Percentiles rank a stretch among this genome's conserved stretches.
Conservation (phyloP, 1,140 invertebrate species). For the Neodiprion pinetum region DNA sequence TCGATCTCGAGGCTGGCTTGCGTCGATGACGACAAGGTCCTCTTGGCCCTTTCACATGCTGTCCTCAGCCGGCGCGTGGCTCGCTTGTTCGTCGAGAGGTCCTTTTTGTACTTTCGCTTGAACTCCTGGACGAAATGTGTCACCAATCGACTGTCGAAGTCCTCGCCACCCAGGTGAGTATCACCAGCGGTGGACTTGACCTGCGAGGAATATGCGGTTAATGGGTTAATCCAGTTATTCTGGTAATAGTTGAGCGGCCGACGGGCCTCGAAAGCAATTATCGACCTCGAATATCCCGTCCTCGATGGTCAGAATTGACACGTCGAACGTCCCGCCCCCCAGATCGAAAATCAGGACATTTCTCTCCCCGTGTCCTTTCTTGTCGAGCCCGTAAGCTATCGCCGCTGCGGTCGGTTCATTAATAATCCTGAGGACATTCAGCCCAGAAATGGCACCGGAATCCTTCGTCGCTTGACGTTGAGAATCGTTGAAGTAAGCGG, state of each 20-base stretch:
- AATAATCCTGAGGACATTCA: constrained; percentile 82
- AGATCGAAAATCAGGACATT: constrained; percentile 59
- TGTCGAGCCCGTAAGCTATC: constrained; percentile 71
- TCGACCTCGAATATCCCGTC: constrained; percentile 69
- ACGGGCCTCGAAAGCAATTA: neutral
- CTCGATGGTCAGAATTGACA: constrained; percentile 77
- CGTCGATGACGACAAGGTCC: constrained; percentile 77
- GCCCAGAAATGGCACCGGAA: constrained; percentile 66
- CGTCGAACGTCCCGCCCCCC: constrained; percentile 62
- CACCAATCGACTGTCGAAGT: constrained; percentile 79
- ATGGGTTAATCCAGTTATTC: neutral
- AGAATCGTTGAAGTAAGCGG: constrained; percentile 77
- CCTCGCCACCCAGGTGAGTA: constrained; percentile 83
- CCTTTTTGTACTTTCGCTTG: constrained; percentile 75
- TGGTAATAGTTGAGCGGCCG: neutral
- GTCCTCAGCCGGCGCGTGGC: constrained; percentile 76
- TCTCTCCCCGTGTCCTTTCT: constrained; percentile 60
- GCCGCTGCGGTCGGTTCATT: constrained; percentile 77
- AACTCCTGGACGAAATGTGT: constrained; percentile 75
- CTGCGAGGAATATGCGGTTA: constrained; percentile 66
- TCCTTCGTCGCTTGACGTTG: constrained; percentile 87
- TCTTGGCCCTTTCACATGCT: constrained; percentile 83
- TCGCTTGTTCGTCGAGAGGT: constrained; percentile 68
- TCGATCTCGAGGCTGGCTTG: constrained; percentile 80
- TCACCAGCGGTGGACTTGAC: constrained; percentile 79